A percentile compares a stretch with the other conserved stretches of the same genome.
Conservation (phyloP, 2,888 invertebrate genomes). For the Sinotaia quadrata region DNA sequence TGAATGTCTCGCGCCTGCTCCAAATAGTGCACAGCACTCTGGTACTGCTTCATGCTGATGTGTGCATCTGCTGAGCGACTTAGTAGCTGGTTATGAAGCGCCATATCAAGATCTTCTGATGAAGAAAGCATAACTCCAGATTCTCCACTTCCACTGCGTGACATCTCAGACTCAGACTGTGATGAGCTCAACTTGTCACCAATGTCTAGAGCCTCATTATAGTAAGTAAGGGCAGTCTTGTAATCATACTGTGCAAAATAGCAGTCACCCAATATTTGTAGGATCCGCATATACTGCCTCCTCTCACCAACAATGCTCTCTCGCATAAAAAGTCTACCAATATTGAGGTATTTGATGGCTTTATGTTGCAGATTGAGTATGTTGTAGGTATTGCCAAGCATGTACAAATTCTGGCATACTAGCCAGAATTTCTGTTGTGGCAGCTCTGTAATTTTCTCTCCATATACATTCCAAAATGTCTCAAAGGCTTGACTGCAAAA, state of each 20-base stretch:
- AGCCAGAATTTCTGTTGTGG: constrained; percentile 68
- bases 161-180: constrained; percentile 26
- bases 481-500: constrained; percentile 69
- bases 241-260: constrained; percentile 68
- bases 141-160: constrained; percentile 25
- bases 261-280: constrained; percentile 67
- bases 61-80: constrained; percentile 69
- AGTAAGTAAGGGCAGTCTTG: constrained; percentile 63
- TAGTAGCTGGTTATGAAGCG: constrained; percentile 69
- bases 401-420: constrained; percentile 67
- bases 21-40: constrained; percentile 66
- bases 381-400: constrained; percentile 68
- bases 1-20: constrained; percentile 70
- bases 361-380: constrained; percentile 65
- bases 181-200: constrained; percentile 46
- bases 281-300: constrained; percentile 62
- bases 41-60: constrained; percentile 68
- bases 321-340: constrained; percentile 62
- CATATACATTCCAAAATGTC: constrained; percentile 64
- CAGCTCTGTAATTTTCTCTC: constrained; percentile 60
- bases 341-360: constrained; percentile 65
- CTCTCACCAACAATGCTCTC: constrained; percentile 47
- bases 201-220: constrained; percentile 67
- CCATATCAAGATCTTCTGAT: constrained; percentile 55
- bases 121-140: constrained; percentile 33